Base-by-base conservation (phyloP, 2,113 vertebrate genomes). In the Coturnix japonica region DNA sequence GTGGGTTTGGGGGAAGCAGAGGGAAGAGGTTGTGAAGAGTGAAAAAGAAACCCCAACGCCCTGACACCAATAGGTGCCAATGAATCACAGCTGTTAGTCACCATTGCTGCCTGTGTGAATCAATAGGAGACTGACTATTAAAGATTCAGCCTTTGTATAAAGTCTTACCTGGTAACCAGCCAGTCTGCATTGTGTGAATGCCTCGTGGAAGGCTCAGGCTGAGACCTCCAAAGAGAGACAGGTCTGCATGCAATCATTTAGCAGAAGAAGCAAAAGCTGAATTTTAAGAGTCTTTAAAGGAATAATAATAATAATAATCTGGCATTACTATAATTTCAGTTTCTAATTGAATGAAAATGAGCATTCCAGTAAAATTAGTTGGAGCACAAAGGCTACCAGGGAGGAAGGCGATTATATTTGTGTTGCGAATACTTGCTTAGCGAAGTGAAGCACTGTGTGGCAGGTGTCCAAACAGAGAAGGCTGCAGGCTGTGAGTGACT, bases 41-140 rank as follows among this genome's bases (percentile, higher is more conserved):
- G 77, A 69, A 86, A 53, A 80, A 89, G 63, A 87, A 87, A 61
- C 61, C 60, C 78, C 41, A 82, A 81, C 65, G 59, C 57, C 33
- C 3, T 4, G 37, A 28, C 37, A 39, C 35, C 72, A 78, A 85
- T 64, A 92, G 78, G 79, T 95, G 86, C 57, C 70, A 92, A 30
- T 95, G 95, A 96, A 94, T 95, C 90, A 91, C 78, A 85, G 84
- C 53, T 87, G 78, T 90, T 94, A 95, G 92, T 95, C 82, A 92
- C 84, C 44, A 10, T 31, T 71, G 63, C 69, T 89, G 84, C 35
- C 81, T 83, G 81, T 57, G 51, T 82, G 72, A 94, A 96, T 94
- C 92, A 83, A 79, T 81, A 85, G 73, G 72, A 54, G 46, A 47
- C 22, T 82, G 67, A 83, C 78, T 92, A 79, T 94, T 94, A 91